These are phyloP conservation scores for Promerops cafer DNA, from an alignment of 2,113 vertebrate species.

Conservation along the genomic window DNA sequence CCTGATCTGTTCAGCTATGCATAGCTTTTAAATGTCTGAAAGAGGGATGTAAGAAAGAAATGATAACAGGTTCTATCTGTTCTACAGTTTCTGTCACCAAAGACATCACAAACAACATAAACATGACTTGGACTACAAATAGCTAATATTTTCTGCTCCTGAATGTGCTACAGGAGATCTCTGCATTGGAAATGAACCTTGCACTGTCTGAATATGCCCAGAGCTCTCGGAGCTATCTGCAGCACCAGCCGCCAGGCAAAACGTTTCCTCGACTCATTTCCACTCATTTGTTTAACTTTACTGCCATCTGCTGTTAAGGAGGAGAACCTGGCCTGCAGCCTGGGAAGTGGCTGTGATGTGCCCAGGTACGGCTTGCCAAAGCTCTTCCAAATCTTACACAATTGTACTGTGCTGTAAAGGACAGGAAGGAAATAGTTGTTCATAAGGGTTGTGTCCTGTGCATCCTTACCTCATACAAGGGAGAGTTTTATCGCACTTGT, in stretches of 20 bases:
- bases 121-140: not conserved
- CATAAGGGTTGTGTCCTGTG: not conserved
- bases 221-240: not conserved
- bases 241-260: not conserved
- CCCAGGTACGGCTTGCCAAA: not conserved
- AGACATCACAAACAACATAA: not conserved
- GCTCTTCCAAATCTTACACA: not conserved
- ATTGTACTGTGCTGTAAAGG: not conserved
- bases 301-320: conserved; percentile 71
- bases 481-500: not conserved
- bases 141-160: not conserved
- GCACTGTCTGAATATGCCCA: not conserved
- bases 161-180: not conserved
- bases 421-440: not conserved
- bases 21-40: not conserved
- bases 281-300: conserved; percentile 67
- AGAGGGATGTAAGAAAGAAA: not conserved
- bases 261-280: not conserved
- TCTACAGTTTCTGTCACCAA: not conserved
- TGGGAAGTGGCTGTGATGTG: not conserved
- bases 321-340: not conserved
- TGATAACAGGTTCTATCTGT: not conserved
- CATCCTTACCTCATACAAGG: not conserved
- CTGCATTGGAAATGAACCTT: not conserved
- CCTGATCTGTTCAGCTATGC: not conserved